Base-by-base conservation (phyloP, 2,888 invertebrate genomes). In the Diarsia rubi region DNA sequence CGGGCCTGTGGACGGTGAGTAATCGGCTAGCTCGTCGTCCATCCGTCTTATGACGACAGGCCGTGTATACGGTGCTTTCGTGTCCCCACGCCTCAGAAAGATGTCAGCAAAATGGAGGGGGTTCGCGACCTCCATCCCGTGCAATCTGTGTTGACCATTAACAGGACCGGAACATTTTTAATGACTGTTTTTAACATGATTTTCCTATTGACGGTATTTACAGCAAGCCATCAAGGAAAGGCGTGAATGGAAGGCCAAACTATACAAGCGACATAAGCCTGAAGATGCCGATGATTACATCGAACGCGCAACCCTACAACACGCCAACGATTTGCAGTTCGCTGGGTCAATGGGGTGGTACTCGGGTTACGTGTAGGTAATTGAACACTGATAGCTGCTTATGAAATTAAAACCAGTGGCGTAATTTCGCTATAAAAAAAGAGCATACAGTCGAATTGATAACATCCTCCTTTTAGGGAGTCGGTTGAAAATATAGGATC, bases 231-330 rank as follows among this genome's bases (percentile, higher is more conserved):
- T 78, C 47, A 84, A 86, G 0, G 89, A 86, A 0, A 88, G 86
- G 59, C 83, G 79, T 45, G 84, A 79, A 0, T 95, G 94, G 94
- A 91, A 90, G 79, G 79, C 90, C 19, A 92, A 90, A 75, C 92
- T 91, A 72, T 88, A 90, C 45, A 85, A 87, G 66, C 91, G 87
- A 0, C 88, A 89, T n/a, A 93, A 92, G 75, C 91, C 93, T 0
- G 93, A 93, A n/a, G 92, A 93, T 44, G 90, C 85, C 0, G 94
- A 94, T 73, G 92, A 93, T 42, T n/a, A 86, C 0, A 75, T 80
- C 8, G 85, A 90, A 0, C 78, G 80, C 16, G 82, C 73, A 0
- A 79, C 86, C 44, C 82, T 86, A 0, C 82, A 90, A 0, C 82
- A 90, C 21, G 27, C 75, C 19, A 86, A 86, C 0, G 73, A 88